A percentile compares a stretch with the other conserved stretches of the same genome.
phyloP scores from a whole-genome alignment of 2,797 vertebrate genomes.

The Anguilla megastoma region DNA sequence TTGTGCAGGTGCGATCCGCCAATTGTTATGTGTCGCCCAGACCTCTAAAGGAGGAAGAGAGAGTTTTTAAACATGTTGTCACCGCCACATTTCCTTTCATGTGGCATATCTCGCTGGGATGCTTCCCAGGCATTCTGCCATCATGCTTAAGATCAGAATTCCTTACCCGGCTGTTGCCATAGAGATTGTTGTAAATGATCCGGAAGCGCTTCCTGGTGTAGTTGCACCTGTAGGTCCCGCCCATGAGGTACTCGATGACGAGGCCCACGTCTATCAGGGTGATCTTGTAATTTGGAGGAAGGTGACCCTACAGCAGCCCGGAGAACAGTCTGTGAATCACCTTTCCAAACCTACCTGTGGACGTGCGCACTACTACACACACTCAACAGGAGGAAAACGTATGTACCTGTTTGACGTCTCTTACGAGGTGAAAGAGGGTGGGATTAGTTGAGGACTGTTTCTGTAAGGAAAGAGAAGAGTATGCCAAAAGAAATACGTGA shows the following conservation, averaged over 20 bases:
- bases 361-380: neutral
- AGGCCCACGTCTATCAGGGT: constrained; percentile 94
- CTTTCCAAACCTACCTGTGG: neutral
- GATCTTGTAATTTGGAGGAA: constrained; percentile 96
- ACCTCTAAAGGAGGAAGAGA: constrained; percentile 71
- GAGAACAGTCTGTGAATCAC: neutral
- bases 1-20: constrained; percentile 87
- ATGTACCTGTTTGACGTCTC: constrained; percentile 94
- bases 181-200: constrained; percentile 95
- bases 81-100: neutral
- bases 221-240: constrained; percentile 95
- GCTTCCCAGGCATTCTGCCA: neutral
- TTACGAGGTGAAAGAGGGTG: constrained; percentile 90
- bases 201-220: constrained; percentile 96
- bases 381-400: neutral
- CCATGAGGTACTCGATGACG: constrained; percentile 96
- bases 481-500: neutral
- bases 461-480: constrained; percentile 61
- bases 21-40: constrained; percentile 81
- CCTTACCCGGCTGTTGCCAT: constrained; percentile 87
- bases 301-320: constrained; percentile 80
- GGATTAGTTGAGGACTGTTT: constrained; percentile 93
- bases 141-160: neutral
- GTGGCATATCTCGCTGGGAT: neutral
- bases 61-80: neutral